Evolutionary conservation across 2,888 invertebrate genomes (phyloP).

Genomic region (Pollenia griseotomentosa): DNA sequence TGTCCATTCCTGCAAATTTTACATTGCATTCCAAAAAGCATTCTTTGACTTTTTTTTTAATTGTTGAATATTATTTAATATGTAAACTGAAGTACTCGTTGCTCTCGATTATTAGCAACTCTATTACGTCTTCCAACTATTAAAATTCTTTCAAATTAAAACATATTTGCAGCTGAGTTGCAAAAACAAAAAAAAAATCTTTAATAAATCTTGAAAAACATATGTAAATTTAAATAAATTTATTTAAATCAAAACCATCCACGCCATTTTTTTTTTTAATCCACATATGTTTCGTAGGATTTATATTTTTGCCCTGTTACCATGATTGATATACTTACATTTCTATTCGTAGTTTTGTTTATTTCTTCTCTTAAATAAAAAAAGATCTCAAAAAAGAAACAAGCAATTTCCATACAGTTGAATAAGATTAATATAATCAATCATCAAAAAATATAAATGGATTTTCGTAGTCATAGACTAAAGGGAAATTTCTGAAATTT

Average conservation of each 20-base stretch:
- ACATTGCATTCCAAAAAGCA: too few relatives aligned
- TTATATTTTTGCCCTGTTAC: slow-evolving; percentile 14
- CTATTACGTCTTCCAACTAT: neutral
- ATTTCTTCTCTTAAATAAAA: neutral
- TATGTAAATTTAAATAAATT: neutral
- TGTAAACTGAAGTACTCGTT: too few relatives aligned
- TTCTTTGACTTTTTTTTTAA: too few relatives aligned
- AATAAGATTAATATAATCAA: slow-evolving; percentile 47
- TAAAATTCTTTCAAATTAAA: neutral
- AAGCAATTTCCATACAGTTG: slow-evolving; percentile 24
- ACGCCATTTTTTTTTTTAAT: neutral
- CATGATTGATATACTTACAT: slow-evolving; percentile 45
- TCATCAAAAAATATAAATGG: slow-evolving; percentile 49
- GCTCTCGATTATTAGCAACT: too few relatives aligned
- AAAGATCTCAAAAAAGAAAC: neutral
- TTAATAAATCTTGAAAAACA: neutral
- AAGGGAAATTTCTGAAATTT: slow-evolving; percentile 7
- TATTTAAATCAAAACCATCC: slow-evolving; percentile 24
- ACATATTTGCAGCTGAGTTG: neutral
- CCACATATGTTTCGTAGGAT: slow-evolving; percentile 25
- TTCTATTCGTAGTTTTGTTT: neutral
- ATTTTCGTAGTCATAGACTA: slow-evolving; percentile 12
- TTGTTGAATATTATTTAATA: too few relatives aligned
- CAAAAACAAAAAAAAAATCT: neutral
- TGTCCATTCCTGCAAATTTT: too few relatives aligned